A percentile compares a stretch with the other conserved stretches of the same genome.
Evolutionary conservation across 2,888 invertebrate species (phyloP).

Genomic region (Macrophya annulata): DNA sequence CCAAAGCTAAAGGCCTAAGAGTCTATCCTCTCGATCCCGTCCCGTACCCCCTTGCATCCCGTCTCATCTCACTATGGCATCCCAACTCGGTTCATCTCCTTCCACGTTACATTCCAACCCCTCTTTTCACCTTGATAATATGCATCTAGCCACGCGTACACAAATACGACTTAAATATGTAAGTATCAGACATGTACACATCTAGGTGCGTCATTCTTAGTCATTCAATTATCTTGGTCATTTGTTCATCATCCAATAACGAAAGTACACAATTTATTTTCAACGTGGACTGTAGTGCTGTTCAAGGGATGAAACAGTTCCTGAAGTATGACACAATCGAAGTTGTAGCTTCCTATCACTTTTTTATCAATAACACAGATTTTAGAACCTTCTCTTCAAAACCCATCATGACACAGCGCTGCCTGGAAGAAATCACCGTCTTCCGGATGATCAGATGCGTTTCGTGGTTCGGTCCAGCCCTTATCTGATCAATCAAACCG

Average conservation of each 20-base stretch:
- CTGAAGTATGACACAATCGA: not conserved
- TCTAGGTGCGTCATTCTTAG: not conserved
- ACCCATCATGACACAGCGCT: not conserved
- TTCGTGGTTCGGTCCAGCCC: not conserved
- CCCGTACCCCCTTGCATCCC: not conserved
- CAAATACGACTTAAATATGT: not conserved
- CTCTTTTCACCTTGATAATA: not conserved
- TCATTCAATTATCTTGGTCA: not conserved
- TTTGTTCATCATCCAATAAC: not conserved
- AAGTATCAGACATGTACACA: not conserved
- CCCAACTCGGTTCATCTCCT: conserved; percentile 8
- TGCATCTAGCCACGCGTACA: conserved; percentile 29
- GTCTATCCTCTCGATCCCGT: conserved; percentile 51
- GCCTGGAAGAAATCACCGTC: not conserved
- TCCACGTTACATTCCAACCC: conserved; percentile 34
- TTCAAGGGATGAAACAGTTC: not conserved
- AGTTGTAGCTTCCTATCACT: not conserved
- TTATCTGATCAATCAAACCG: not conserved
- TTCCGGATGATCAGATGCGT: not conserved
- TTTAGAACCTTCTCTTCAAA: not conserved
- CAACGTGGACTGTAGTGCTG: not conserved
- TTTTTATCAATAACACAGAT: not conserved
- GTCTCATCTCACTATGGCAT: not conserved
- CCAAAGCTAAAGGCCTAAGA: conserved; percentile 26
- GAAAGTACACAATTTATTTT: not conserved